Evolutionary conservation across 2,113 vertebrate genomes (phyloP), one percentile per base, ranked within the genome.

Genomic region (Thermophis baileyi): DNA sequence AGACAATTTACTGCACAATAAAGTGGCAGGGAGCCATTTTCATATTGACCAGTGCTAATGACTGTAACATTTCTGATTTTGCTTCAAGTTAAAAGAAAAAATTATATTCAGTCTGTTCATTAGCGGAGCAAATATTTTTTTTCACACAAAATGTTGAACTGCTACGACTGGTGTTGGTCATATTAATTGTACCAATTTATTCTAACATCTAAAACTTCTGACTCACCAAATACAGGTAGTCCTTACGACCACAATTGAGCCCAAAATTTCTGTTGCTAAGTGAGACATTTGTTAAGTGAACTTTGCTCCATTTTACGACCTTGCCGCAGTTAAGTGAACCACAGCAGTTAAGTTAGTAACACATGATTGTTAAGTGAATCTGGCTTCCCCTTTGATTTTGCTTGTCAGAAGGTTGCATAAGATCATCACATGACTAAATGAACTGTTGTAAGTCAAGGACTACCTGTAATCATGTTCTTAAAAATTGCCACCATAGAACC

Each of bases 1-100:
- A 44, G 81, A 46, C 53, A 93, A 89, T 91, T 93, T 93, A 93
- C 51, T 91, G 40, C 90, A 89, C 18, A 86, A 54, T 89, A 86
- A 92, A 89, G 86, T 89, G n/a, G 27, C 88, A 57, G 9, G 91
- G 55, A 89, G 90, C 40, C 95, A 95, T 96, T 96, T 97, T 91
- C 86, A 92, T 74, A 88, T 63, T 60, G 90, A 93, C 91, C 95
- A 87, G 91, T 93, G 89, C 90, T 92, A 92, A 54, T 91, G 60
- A 53, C 81, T 35, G 44, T 63, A 92, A 88, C 89, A 81, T 85
- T 87, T 92, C 89, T 51, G 85, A 57, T 87, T 96, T 93, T 47
- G 63, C 40, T 89, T 93, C 54, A 93, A 85, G 25, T 90, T 93
- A 93, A 40, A 94, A 60, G 89, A 69, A 87, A 94, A 96, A 55